A percentile compares a stretch with the other conserved stretches of the same genome.
These are phyloP conservation scores for Cuculus canorus DNA, from an alignment of 2,797 vertebrate species.

Conservation along the genomic window DNA sequence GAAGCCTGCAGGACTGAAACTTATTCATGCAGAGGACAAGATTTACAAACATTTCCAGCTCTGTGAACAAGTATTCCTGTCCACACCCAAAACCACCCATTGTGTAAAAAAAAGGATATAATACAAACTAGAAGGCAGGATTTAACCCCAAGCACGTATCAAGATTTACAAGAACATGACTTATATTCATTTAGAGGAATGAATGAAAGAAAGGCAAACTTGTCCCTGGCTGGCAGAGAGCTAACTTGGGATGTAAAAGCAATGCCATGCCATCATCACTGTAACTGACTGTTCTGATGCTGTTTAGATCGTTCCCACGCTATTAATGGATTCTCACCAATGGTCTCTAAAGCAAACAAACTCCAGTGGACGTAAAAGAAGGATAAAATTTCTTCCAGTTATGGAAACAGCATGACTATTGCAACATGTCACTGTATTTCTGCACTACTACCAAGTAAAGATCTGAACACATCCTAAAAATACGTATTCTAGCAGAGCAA, in stretches of 20 bases:
- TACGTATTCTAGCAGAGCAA: not conserved
- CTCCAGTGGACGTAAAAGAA: not conserved
- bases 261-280: fast-evolving
- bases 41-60: conserved; percentile 8
- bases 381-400: not conserved
- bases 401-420: not conserved
- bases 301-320: not conserved
- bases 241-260: not conserved
- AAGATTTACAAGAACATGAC: not conserved
- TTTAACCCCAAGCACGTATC: not conserved
- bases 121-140: not conserved
- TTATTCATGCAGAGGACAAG: not conserved
- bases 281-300: not conserved
- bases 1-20: not conserved
- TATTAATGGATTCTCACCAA: conserved; percentile 3
- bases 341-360: conserved; percentile 36
- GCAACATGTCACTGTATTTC: not conserved
- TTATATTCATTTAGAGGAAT: not conserved
- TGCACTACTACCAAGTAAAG: not conserved
- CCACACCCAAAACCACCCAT: not conserved
- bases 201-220: not conserved
- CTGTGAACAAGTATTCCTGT: not conserved
- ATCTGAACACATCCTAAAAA: not conserved
- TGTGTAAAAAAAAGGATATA: not conserved
- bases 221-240: not conserved